Evolutionary conservation across 2,113 vertebrate species (phyloP), one percentile per base, ranked within the genome.

Genomic region (Axis porcinus): DNA sequence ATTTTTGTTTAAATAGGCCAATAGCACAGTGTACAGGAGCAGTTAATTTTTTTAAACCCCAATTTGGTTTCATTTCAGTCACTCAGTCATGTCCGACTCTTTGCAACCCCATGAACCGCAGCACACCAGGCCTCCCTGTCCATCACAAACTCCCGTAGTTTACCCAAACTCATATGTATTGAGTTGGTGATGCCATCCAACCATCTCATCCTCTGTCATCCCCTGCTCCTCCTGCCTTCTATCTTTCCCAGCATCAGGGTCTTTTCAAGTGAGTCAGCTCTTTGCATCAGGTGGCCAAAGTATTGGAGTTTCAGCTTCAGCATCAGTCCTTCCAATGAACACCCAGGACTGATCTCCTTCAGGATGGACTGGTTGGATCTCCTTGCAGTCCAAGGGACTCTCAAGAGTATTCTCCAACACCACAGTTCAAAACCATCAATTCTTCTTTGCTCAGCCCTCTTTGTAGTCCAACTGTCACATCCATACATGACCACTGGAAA

Each of bases 371-470:
- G 62, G 33, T 67, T 67, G 64, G 64, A n/a, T 67, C 33, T 67
- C 33, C 64, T 36, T 67, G 4, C 1, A 10, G 64, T 67, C 64
- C 64, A 67, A 67, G 33, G 16, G 16, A 67, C 64, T 67, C 33
- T 67, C 64, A 67, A 67, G 64, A 67, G 64, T n/a, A 16, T n/a
- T 67, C 1, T 19, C 3, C 2, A 67, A 67, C 64, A 67, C 64
- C 64, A 67, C 64, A n/a, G 64, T 67, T 67, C 33, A 36, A 67
- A 67, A 67, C 1, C 64, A 67, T n/a, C 64, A 67, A 67, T 67
- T 67, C 33, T 67, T n/a, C 1, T 0, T 33, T 0, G 0, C 64
- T 67, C 64, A 67, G 16, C 16, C 1, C 2, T n/a, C 64, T n/a
- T n/a, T 19, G 5, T 19, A 67, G 62, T n/a, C 62, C 33, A 67